Percentiles rank a stretch among this genome's conserved stretches.
These are phyloP conservation scores for Scaptomyza tumidula DNA, from an alignment of 2,888 invertebrate species.

Conservation along the genomic window DNA sequence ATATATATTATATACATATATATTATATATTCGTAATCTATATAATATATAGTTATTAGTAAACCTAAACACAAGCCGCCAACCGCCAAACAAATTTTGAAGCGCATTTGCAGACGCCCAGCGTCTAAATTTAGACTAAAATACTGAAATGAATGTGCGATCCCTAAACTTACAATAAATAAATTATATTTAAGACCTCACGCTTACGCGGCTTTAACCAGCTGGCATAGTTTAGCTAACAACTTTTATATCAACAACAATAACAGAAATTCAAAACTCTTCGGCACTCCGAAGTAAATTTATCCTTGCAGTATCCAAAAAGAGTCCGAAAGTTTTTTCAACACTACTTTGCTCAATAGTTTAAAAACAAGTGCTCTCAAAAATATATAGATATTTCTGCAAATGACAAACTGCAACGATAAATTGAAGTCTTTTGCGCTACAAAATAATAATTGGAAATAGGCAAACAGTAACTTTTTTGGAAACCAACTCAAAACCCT, in stretches of 20 bases:
- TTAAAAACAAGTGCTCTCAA: background rate
- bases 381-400: background rate
- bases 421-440: constrained; percentile 31
- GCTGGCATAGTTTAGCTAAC: constrained; percentile 65
- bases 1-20: constrained; percentile 40
- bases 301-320: constrained; percentile 27
- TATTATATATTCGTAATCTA: constrained; percentile 46
- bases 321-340: background rate
- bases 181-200: constrained; percentile 54
- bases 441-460: constrained; percentile 28
- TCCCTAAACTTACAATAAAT: constrained; percentile 30
- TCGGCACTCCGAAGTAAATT: constrained; percentile 35
- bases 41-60: constrained; percentile 40
- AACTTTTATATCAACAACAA: constrained; percentile 62
- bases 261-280: constrained; percentile 11
- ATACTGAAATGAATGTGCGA: constrained; percentile 45
- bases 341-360: constrained; percentile 1
- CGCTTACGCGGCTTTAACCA: constrained; percentile 62
- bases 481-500: constrained; percentile 67
- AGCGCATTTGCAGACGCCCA: constrained; percentile 76
- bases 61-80: constrained; percentile 50
- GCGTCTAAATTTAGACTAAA: constrained; percentile 67
- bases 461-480: constrained; percentile 46
- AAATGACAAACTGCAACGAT: constrained; percentile 20
- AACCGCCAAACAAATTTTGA: constrained; percentile 78